phyloP scores from a whole-genome alignment of 2,888 invertebrate species.

The Invenusta paracnida region DNA sequence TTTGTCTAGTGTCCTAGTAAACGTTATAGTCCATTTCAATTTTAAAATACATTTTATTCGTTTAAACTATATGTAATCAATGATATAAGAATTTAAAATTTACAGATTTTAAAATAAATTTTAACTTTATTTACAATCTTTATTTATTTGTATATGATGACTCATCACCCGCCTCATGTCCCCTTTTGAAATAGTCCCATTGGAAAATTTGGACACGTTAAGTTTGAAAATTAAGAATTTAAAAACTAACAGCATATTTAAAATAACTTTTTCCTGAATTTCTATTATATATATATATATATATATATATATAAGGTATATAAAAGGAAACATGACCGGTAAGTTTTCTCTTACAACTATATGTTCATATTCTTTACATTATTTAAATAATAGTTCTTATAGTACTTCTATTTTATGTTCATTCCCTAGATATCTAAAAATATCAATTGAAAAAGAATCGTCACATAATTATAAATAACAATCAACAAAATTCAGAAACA shows the following conservation, averaged over 20 bases:
- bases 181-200: neutral
- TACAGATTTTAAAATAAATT: neutral
- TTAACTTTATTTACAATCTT: neutral
- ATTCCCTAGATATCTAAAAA: neutral
- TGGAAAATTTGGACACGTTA: neutral
- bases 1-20: no score
- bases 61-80: neutral
- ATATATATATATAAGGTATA: neutral
- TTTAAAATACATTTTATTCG: neutral
- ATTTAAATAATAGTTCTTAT: neutral
- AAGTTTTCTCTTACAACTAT: neutral
- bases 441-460: neutral
- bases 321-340: neutral
- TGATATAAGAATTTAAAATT: neutral
- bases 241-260: neutral
- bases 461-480: neutral
- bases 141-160: neutral
- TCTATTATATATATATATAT: no score
- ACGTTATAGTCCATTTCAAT: neutral
- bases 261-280: neutral
- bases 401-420: neutral
- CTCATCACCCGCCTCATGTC: neutral
- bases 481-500: neutral
- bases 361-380: neutral
- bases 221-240: neutral